These are phyloP conservation scores for Okapia johnstoni DNA, from an alignment of 2,113 vertebrate genomes.

Conservation along the genomic window DNA sequence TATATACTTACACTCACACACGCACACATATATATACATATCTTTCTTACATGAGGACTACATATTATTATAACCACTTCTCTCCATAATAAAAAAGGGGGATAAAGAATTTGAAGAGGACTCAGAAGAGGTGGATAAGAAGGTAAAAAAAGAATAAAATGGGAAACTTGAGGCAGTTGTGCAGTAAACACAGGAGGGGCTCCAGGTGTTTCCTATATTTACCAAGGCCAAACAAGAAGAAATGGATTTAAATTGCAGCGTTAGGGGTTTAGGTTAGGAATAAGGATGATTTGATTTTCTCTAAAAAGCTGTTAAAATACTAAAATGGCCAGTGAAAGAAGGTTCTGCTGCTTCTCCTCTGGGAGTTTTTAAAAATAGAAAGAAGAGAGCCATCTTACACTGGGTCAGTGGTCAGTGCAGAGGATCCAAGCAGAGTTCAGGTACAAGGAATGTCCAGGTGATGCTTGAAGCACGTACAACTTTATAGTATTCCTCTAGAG, in stretches of 20 bases:
- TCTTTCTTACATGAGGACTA: neutral
- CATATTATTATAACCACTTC: neutral
- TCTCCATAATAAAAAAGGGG: neutral
- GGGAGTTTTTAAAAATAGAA: conserved; percentile 12
- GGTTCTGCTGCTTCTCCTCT: neutral
- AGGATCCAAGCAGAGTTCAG: neutral
- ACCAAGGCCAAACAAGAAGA: neutral
- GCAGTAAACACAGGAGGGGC: neutral
- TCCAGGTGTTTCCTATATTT: conserved; percentile 8
- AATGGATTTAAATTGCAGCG: neutral
- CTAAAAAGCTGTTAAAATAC: neutral
- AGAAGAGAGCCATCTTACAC: neutral
- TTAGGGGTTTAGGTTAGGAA: neutral
- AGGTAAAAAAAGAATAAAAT: neutral
- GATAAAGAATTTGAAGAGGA: neutral
- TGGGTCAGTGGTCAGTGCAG: neutral
- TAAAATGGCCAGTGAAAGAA: neutral
- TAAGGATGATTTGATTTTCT: neutral
- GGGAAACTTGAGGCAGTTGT: neutral
- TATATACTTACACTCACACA: neutral
- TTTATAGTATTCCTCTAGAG: neutral
- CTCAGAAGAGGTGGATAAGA: neutral
- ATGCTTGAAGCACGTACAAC: neutral
- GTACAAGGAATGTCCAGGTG: neutral
- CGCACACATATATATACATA: neutral